phyloP scores from a whole-genome alignment of 2,797 vertebrate genomes.

The Argentina silus region DNA sequence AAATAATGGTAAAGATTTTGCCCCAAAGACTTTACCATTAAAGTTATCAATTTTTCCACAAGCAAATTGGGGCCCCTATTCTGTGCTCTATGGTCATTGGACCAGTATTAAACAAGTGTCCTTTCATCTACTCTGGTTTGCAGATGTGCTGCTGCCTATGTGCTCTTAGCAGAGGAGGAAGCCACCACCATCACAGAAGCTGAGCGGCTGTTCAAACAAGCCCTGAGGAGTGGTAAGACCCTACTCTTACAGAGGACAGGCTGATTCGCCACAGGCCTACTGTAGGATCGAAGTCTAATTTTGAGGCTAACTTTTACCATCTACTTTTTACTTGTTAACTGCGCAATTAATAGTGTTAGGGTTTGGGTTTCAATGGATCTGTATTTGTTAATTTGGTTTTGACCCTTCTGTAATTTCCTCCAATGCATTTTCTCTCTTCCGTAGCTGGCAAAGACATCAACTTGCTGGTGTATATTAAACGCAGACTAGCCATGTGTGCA shows the following conservation, averaged over 20 bases:
- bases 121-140: background rate
- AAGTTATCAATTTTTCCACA: too few relatives aligned
- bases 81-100: too few relatives aligned
- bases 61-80: too few relatives aligned
- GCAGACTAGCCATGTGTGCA: constrained; percentile 97
- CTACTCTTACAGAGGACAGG: background rate
- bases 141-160: constrained; percentile 94
- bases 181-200: constrained; percentile 97
- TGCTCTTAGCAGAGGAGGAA: constrained; percentile 96
- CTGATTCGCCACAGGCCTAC: background rate
- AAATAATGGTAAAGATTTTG: too few relatives aligned
- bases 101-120: too few relatives aligned
- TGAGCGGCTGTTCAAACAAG: constrained; percentile 95
- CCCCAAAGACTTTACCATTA: too few relatives aligned
- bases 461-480: constrained; percentile 95
- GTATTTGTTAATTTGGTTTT: too few relatives aligned
- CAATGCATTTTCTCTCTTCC: constrained; percentile 31
- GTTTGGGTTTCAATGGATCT: too few relatives aligned
- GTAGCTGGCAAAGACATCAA: constrained; percentile 97
- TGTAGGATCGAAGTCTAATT: too few relatives aligned
- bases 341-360: too few relatives aligned
- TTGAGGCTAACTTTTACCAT: too few relatives aligned
- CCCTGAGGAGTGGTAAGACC: constrained; percentile 87
- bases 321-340: too few relatives aligned
- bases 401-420: background rate